Percentiles rank a stretch among this genome's conserved stretches.
Evolutionary conservation across 2,888 invertebrate genomes (phyloP).

Genomic region (Chalcosyrphus nemorum): DNA sequence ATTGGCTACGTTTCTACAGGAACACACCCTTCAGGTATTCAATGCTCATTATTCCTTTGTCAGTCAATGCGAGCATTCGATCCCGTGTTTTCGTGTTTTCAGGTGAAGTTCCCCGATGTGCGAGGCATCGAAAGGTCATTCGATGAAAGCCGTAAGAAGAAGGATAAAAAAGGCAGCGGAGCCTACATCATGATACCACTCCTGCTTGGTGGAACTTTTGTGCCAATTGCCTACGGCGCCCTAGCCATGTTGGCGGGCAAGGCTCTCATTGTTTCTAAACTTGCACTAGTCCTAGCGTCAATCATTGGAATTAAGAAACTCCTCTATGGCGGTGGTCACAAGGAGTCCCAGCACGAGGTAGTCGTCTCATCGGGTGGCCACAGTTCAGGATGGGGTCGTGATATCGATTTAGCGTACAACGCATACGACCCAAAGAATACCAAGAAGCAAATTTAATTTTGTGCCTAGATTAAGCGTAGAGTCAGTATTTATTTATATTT

Average conservation of each 20-base stretch:
- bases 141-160: conserved; percentile 85
- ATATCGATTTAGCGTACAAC: conserved; percentile 85
- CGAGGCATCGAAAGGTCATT: conserved; percentile 86
- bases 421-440: conserved; percentile 82
- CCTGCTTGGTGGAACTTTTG: conserved; percentile 90
- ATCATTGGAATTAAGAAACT: conserved; percentile 94
- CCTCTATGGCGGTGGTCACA: conserved; percentile 86
- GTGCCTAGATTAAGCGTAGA: not conserved
- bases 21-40: conserved; percentile 89
- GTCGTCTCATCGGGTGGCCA: conserved; percentile 88
- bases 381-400: conserved; percentile 89
- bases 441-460: conserved; percentile 74
- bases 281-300: conserved; percentile 91
- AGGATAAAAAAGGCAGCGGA: conserved; percentile 86
- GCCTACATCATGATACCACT: conserved; percentile 90
- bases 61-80: not conserved
- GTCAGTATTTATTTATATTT: conserved; percentile 39
- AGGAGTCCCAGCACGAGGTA: conserved; percentile 87
- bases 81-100: no score
- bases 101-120: conserved; percentile 89
- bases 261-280: conserved; percentile 91
- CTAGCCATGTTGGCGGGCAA: conserved; percentile 92
- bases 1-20: conserved; percentile 88
- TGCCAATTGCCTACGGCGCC: conserved; percentile 92
- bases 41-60: not conserved